phyloP scores from a whole-genome alignment of 1,140 invertebrate species.

The Zaprionus vittiger region DNA sequence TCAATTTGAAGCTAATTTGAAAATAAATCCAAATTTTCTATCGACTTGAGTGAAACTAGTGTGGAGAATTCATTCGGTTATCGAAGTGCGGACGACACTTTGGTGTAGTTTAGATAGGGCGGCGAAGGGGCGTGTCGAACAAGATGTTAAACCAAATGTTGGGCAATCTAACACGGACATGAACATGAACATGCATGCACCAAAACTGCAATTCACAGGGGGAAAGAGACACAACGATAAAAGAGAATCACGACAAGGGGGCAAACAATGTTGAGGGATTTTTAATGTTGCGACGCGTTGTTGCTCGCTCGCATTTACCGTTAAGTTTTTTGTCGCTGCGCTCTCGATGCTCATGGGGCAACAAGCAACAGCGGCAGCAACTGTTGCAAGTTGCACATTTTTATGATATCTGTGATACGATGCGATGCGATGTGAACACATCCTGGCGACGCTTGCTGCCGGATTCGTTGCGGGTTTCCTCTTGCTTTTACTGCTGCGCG shows the following conservation, averaged over 20 bases:
- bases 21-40: too few species aligned
- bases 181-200: neutral
- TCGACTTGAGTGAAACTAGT: too few species aligned
- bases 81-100: neutral
- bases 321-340: constrained; percentile 18
- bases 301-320: neutral
- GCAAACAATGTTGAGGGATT: constrained; percentile 4
- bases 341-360: constrained; percentile 17
- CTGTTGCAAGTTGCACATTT: constrained; percentile 60
- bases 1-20: too few species aligned
- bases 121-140: neutral
- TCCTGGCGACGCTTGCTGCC: neutral
- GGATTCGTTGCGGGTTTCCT: constrained; percentile 22
- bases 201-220: neutral
- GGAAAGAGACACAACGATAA: neutral
- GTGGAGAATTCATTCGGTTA: neutral
- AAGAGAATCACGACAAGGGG: constrained; percentile 16
- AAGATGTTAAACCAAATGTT: constrained; percentile 2
- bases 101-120: neutral
- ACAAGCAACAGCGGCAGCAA: constrained; percentile 29
- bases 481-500: neutral
- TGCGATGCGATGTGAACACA: constrained; percentile 9
- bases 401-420: constrained; percentile 48
- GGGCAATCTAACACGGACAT: constrained; percentile 1
- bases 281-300: constrained; percentile 29